phyloP scores from a whole-genome alignment of 2,888 invertebrate genomes.

The Palloptera scutellata region DNA sequence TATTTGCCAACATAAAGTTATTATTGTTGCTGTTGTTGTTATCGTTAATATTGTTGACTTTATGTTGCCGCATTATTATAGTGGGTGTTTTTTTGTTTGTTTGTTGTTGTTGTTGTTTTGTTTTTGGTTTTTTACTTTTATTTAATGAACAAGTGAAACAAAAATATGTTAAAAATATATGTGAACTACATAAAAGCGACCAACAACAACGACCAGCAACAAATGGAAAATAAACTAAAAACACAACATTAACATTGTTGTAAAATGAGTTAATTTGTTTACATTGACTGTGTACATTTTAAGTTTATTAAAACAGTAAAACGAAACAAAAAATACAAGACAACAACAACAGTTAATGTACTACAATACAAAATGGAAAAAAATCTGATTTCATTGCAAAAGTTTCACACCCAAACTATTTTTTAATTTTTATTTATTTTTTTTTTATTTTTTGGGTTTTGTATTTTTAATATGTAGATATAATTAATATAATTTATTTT shows the following conservation, averaged over 20 bases:
- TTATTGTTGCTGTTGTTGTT: background rate
- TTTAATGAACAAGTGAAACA: background rate
- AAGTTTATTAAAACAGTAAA: background rate
- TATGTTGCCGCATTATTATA: constrained; percentile 1
- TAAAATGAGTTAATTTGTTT: background rate
- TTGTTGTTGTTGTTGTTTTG: background rate
- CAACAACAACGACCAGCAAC: no score
- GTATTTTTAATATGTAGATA: no score
- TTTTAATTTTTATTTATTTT: no score
- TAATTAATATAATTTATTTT: no score
- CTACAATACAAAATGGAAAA: background rate
- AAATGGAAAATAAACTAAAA: background rate
- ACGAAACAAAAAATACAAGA: background rate
- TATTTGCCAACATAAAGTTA: background rate
- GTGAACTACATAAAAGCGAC: no score
- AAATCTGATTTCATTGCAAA: background rate
- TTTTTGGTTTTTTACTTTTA: background rate
- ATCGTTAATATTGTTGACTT: background rate
- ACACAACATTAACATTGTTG: background rate
- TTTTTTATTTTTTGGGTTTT: no score
- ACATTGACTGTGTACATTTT: background rate
- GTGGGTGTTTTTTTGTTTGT: background rate
- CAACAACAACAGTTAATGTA: no score
- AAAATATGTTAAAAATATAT: no score
- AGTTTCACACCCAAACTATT: background rate